These are phyloP conservation scores for Anableps anableps DNA, from an alignment of 2,797 vertebrate species.

Conservation along the genomic window DNA sequence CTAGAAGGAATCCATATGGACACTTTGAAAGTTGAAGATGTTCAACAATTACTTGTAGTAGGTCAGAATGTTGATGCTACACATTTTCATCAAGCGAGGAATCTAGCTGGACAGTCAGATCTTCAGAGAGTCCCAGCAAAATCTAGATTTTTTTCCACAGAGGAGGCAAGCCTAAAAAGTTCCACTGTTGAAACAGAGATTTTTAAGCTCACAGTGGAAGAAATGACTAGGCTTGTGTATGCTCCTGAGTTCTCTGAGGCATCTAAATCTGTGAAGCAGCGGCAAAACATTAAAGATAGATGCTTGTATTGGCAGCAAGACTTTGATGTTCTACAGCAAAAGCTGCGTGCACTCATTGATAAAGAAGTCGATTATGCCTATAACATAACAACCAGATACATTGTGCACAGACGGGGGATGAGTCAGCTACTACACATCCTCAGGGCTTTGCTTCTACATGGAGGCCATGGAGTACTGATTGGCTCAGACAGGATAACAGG, in stretches of 20 bases:
- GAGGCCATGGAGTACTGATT: slow-evolving; percentile 83
- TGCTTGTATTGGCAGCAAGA: slow-evolving; percentile 72
- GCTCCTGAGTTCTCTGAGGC: slow-evolving; percentile 67
- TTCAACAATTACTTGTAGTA: not conserved
- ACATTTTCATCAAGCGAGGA: slow-evolving; percentile 24
- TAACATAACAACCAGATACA: slow-evolving; percentile 40
- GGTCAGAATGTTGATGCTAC: not conserved
- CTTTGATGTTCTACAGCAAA: slow-evolving; percentile 61
- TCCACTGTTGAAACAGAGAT: slow-evolving; percentile 32
- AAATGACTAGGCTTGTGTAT: slow-evolving; percentile 66
- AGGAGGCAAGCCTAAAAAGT: not conserved
- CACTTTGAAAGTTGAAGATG: not conserved
- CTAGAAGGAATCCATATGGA: slow-evolving; percentile 5
- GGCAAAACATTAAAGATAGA: slow-evolving; percentile 30
- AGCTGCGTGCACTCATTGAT: slow-evolving; percentile 65
- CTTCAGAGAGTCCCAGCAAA: slow-evolving; percentile 6
- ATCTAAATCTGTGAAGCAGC: slow-evolving; percentile 19
- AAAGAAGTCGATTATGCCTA: slow-evolving; percentile 19
- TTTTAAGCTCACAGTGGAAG: slow-evolving; percentile 50
- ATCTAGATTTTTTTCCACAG: slow-evolving; percentile 14
- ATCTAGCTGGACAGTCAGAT: slow-evolving; percentile 16
- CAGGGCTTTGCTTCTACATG: slow-evolving; percentile 79
- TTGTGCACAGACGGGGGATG: slow-evolving; percentile 69
- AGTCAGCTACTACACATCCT: slow-evolving; percentile 81
- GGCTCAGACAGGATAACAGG: slow-evolving; percentile 77